Base-by-base conservation (phyloP, 1,140 invertebrate genomes). In the Drosophila bifasciata region DNA sequence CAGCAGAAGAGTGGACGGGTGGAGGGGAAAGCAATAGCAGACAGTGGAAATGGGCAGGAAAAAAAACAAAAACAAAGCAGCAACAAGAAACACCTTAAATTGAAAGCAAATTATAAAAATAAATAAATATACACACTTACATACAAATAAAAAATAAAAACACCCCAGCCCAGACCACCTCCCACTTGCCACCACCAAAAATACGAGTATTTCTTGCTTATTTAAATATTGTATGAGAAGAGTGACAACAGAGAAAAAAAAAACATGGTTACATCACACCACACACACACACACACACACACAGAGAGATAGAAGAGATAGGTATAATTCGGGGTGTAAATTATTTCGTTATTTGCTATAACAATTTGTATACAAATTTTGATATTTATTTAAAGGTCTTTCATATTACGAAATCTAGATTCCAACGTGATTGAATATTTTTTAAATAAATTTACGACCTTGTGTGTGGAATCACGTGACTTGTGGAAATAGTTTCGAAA, bases 51-150 rank as follows among this genome's bases (percentile, higher is more conserved):
- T n/a, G n/a, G 19, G 19, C 19, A 3, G 19, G 19, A 0, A 21
- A 36, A 36, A 36, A 36, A 5, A 11, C 32, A 36, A 13, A 5
- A 13, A 36, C 44, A 11, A 17, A 45, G 4, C 49, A 51, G 23
- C 61, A 67, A 69, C 50, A 70, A 43, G 43, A 45, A 16, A 32
- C 36, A 64, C 44, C 36, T 46, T 36, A 72, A 70, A 63, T 76
- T 80, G 67, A 76, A 76, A 80, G 77, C 78, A 81, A 76, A 72
- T 62, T 77, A 57, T 64, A 79, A 70, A 79, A 75, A 75, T 75
- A 79, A 74, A 74, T 66, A 74, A 74, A 48, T 11, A 36, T 36
- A 51, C 1, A 9, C 3, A 32, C 9, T 9, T 32, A 8, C 2
- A 32, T 32, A 11, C 11, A 36, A 13, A 36, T 36, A 45, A 57